Conservation (phyloP, 2,888 invertebrate genomes). For the Napeogenes sylphis region DNA sequence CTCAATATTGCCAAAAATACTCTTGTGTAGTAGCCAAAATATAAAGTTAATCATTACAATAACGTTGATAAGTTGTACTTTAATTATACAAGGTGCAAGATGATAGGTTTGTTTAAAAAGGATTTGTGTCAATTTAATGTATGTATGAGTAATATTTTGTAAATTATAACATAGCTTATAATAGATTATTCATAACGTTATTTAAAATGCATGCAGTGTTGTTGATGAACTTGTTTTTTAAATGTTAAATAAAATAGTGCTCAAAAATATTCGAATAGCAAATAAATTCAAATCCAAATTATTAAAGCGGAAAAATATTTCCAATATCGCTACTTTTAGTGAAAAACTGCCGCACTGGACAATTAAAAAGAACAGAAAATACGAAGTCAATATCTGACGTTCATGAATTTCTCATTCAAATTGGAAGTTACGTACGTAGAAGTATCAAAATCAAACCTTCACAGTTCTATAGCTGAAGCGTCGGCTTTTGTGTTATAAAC, state of each 20-base stretch:
- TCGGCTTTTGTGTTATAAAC: slow-evolving; percentile 5
- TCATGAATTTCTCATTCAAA: slow-evolving; percentile 5
- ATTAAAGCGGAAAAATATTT: background rate
- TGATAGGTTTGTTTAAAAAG: slow-evolving; percentile 52
- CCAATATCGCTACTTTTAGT: background rate
- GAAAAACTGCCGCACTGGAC: background rate
- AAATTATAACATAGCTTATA: slow-evolving; percentile 13
- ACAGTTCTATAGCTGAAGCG: background rate
- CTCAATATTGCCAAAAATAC: slow-evolving; percentile 45
- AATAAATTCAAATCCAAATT: background rate
- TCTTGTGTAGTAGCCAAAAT: slow-evolving; percentile 34
- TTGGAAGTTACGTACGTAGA: slow-evolving; percentile 5
- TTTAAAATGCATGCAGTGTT: slow-evolving; percentile 6
- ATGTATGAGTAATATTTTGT: slow-evolving; percentile 23
- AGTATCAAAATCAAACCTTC: slow-evolving; percentile 1
- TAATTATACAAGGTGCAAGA: slow-evolving; percentile 46
- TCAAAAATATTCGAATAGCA: background rate
- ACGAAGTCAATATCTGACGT: slow-evolving; percentile 1
- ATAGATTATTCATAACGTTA: slow-evolving; percentile 12
- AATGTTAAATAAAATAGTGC: background rate
- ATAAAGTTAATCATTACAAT: slow-evolving; percentile 37
- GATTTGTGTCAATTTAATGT: slow-evolving; percentile 41
- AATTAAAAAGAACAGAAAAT: background rate
- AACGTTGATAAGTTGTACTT: slow-evolving; percentile 36
- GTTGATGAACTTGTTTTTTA: background rate